phyloP scores from a whole-genome alignment of 23 tunicate genomes.

The Oikopleura vanhoeffeni region DNA sequence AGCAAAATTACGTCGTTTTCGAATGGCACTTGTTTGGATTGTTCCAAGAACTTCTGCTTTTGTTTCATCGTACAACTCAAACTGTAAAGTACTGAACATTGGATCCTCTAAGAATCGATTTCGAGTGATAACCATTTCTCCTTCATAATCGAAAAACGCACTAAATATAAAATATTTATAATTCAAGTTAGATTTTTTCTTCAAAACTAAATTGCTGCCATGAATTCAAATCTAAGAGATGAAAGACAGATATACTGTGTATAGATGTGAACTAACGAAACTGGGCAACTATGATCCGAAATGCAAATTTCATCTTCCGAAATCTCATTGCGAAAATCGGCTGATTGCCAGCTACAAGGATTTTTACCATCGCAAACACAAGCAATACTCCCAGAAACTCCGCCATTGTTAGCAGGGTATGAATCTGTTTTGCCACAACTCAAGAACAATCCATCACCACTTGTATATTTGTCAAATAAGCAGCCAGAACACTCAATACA shows the following conservation, averaged over 20 bases:
- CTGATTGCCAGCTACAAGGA: neutral
- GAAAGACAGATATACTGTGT: too few species aligned
- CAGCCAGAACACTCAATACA: neutral
- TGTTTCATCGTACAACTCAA: neutral
- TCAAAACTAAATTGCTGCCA: too few species aligned
- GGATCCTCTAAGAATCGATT: neutral
- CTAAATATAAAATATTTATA: too few species aligned
- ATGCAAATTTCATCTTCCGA: constrained; percentile 6
- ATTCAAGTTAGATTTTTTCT: too few species aligned
- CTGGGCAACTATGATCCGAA: neutral
- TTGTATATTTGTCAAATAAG: neutral
- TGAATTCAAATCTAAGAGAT: too few species aligned
- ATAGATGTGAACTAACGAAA: neutral
- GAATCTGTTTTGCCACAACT: neutral
- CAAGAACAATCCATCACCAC: neutral
- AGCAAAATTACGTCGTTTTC: too few species aligned
- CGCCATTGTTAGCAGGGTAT: neutral
- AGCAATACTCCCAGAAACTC: neutral
- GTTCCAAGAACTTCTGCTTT: neutral
- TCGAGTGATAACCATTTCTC: neutral
- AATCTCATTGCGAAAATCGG: neutral
- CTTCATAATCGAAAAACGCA: neutral
- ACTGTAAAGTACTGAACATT: neutral
- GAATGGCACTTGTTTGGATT: neutral
- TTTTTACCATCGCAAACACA: neutral